These are phyloP conservation scores for Volucella bombylans DNA, from an alignment of 2,888 invertebrate species.

Conservation along the genomic window DNA sequence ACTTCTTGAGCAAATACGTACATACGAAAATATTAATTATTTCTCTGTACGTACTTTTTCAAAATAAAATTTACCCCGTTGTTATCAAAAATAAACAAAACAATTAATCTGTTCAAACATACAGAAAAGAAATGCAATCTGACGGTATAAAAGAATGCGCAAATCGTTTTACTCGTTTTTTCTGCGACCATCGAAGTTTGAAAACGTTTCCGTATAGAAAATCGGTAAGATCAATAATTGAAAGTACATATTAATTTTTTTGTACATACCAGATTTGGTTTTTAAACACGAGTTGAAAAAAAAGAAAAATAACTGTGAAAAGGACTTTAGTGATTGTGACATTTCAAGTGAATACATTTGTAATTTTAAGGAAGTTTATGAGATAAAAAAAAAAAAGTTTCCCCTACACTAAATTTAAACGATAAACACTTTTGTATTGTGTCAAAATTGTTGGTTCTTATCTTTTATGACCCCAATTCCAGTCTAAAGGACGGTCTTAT, in stretches of 20 bases:
- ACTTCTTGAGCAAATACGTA: conserved; percentile 47
- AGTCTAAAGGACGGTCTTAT: too few species aligned
- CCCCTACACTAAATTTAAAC: too few species aligned
- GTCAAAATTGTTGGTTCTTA: too few species aligned
- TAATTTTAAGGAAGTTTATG: too few species aligned
- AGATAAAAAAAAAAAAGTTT: too few species aligned
- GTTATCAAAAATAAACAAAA: conserved; percentile 34
- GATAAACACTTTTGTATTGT: too few species aligned
- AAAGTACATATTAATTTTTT: background rate
- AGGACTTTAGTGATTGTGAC: too few species aligned
- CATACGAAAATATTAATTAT: conserved; percentile 36
- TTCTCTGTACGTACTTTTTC: conserved; percentile 28
- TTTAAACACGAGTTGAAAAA: background rate
- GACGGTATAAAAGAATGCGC: conserved; percentile 26
- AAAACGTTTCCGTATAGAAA: background rate
- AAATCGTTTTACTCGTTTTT: conserved; percentile 8
- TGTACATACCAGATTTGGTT: background rate
- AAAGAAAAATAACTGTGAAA: too few species aligned
- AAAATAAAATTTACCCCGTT: conserved; percentile 4
- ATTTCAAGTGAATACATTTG: too few species aligned
- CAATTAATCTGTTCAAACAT: conserved; percentile 5
- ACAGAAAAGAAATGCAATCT: conserved; percentile 8
- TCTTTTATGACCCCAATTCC: too few species aligned
- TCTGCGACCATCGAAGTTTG: background rate
- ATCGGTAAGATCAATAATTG: conserved; percentile 18